Evolutionary conservation across 2,113 vertebrate genomes (phyloP).

Genomic region (Alexandromys fortis): DNA sequence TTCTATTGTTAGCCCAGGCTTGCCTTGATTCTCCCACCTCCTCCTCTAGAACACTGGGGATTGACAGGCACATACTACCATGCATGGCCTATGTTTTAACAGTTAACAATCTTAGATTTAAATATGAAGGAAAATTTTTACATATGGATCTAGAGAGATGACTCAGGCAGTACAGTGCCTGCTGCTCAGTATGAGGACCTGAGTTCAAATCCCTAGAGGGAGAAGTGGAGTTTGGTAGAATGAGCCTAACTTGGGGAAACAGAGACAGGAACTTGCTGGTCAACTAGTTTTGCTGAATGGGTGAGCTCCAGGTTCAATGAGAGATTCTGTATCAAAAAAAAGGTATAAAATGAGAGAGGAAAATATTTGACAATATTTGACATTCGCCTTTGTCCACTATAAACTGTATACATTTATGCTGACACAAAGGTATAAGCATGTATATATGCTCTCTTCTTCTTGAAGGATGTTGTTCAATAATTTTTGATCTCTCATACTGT

Average conservation of each 20-base stretch:
- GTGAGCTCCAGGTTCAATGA: not conserved
- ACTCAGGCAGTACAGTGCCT: not conserved
- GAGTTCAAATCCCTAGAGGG: not conserved
- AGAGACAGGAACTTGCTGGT: not conserved
- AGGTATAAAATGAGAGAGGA: not conserved
- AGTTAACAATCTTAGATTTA: not conserved
- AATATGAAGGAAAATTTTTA: conserved; percentile 3
- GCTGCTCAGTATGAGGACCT: not conserved
- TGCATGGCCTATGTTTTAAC: not conserved
- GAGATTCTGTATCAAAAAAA: not conserved
- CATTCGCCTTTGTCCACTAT: not conserved
- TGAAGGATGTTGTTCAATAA: not conserved
- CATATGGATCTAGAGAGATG: not conserved
- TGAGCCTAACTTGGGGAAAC: not conserved
- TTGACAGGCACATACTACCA: not conserved
- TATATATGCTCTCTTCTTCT: not conserved
- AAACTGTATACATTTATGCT: not conserved
- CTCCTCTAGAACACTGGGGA: not conserved
- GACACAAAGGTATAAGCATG: not conserved
- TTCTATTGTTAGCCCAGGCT: not conserved
- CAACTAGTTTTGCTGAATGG: not conserved
- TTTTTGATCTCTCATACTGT: not conserved
- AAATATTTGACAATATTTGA: not conserved
- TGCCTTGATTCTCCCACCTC: not conserved
- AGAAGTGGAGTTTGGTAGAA: not conserved